phyloP scores from a whole-genome alignment of 2,888 invertebrate genomes.

The Mythimna impura region DNA sequence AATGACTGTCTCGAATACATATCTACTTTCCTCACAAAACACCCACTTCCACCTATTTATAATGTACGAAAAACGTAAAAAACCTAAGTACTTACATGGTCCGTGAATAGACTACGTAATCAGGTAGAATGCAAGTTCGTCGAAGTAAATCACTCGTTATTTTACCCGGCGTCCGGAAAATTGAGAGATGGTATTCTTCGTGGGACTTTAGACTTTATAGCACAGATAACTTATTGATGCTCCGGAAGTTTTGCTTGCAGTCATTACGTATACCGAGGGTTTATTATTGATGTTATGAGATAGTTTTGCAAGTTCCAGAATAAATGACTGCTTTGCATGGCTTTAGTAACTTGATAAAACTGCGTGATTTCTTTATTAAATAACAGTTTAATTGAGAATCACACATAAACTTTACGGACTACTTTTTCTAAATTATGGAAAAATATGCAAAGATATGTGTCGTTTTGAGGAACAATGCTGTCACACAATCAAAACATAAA shows the following conservation, averaged over 20 bases:
- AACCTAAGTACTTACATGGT: slow-evolving; percentile 11
- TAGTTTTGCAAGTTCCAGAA: not conserved
- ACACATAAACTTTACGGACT: not conserved
- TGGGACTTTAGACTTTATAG: slow-evolving; percentile 17
- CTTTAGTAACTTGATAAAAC: not conserved
- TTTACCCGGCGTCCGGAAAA: slow-evolving; percentile 51
- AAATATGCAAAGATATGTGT: too few species aligned
- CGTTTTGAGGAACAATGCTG: not conserved
- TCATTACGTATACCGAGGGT: slow-evolving; percentile 16
- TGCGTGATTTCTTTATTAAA: not conserved
- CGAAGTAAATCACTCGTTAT: slow-evolving; percentile 59
- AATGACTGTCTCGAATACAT: not conserved
- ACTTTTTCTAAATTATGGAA: not conserved
- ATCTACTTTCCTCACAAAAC: not conserved
- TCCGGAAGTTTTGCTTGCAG: slow-evolving; percentile 34
- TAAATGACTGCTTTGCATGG: not conserved
- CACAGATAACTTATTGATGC: slow-evolving; percentile 42
- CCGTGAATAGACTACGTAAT: slow-evolving; percentile 59
- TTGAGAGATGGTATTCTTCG: slow-evolving; percentile 32
- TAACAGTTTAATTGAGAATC: not conserved
- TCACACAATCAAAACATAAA: not conserved
- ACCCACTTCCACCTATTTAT: slow-evolving; percentile 3
- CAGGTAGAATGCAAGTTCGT: slow-evolving; percentile 50
- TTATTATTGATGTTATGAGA: slow-evolving; percentile 14
- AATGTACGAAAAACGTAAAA: slow-evolving; percentile 2